Conservation (phyloP, 2,797 vertebrate species). For the Myotis pilosus region DNA sequence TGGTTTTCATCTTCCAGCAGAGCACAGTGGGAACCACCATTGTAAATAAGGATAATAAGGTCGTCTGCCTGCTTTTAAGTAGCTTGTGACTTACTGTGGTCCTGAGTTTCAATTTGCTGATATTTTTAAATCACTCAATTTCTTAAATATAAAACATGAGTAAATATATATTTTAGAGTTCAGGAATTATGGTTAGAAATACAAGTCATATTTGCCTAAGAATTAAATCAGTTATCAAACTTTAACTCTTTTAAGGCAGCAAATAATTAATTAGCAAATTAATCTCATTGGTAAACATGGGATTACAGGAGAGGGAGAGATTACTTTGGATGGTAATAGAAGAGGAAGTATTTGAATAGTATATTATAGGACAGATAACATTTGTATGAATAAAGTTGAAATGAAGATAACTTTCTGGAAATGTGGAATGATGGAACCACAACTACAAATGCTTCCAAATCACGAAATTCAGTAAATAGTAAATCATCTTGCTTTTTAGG, state of each 20-base stretch:
- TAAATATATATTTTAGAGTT: constrained; percentile 28
- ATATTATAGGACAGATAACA: not conserved
- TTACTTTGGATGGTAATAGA: not conserved
- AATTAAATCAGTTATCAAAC: constrained; percentile 1
- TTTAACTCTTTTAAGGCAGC: constrained; percentile 28
- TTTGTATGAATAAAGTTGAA: not conserved
- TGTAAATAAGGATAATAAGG: not conserved
- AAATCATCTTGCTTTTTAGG: not conserved
- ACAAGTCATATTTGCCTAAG: constrained; percentile 4
- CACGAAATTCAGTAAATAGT: not conserved
- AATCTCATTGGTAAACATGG: not conserved
- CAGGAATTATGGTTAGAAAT: constrained; percentile 36
- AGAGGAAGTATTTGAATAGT: not conserved
- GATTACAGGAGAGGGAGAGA: not conserved
- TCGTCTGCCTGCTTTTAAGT: not conserved
- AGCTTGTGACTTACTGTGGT: constrained; percentile 12
- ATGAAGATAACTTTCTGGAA: not conserved
- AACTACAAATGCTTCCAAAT: not conserved
- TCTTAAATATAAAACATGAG: constrained; percentile 21
- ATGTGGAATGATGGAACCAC: not conserved
- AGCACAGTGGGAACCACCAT: not conserved
- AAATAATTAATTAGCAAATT: constrained; percentile 36
- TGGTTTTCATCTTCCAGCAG: not conserved
- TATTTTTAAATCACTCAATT: constrained; percentile 23
- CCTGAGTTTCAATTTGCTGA: constrained; percentile 11